phyloP scores from a whole-genome alignment of 2,113 vertebrate genomes.

The Malurus elegans region DNA sequence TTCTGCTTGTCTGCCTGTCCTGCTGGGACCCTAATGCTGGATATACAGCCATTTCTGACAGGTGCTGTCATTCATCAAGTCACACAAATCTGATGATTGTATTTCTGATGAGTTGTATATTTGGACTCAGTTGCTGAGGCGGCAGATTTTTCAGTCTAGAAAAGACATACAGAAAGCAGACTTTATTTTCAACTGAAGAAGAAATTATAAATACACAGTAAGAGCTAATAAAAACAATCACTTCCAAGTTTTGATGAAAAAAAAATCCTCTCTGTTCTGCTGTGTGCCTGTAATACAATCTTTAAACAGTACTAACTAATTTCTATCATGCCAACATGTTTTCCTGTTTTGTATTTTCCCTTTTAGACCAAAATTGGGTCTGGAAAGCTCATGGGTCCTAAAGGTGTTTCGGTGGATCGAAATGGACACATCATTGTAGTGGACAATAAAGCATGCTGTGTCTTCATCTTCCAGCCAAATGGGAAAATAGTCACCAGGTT shows the following conservation, averaged over 20 bases:
- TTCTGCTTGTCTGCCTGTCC: not conserved
- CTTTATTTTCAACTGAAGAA: not conserved
- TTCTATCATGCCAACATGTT: not conserved
- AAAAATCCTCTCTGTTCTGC: not conserved
- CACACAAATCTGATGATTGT: not conserved
- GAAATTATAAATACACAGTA: not conserved
- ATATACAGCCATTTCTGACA: not conserved
- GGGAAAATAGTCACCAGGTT: constrained; percentile 97
- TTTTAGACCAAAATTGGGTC: constrained; percentile 91
- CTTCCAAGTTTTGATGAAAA: not conserved
- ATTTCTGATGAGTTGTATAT: not conserved
- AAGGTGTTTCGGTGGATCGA: constrained; percentile 93
- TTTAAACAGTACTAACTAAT: not conserved
- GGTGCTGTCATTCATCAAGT: not conserved
- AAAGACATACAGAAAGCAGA: not conserved
- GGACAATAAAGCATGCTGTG: constrained; percentile 96
- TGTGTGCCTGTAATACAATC: not conserved
- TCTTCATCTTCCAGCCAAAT: constrained; percentile 95
- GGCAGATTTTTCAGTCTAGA: not conserved
- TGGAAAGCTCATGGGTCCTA: constrained; percentile 97
- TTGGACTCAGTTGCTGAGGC: not conserved
- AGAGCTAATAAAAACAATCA: not conserved
- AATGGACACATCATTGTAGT: constrained; percentile 97
- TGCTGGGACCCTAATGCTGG: not conserved
- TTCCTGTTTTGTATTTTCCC: not conserved